A percentile compares a stretch with the other conserved stretches of the same genome.
Conservation (phyloP, 1,140 invertebrate species). For the Babylonia areolata region DNA sequence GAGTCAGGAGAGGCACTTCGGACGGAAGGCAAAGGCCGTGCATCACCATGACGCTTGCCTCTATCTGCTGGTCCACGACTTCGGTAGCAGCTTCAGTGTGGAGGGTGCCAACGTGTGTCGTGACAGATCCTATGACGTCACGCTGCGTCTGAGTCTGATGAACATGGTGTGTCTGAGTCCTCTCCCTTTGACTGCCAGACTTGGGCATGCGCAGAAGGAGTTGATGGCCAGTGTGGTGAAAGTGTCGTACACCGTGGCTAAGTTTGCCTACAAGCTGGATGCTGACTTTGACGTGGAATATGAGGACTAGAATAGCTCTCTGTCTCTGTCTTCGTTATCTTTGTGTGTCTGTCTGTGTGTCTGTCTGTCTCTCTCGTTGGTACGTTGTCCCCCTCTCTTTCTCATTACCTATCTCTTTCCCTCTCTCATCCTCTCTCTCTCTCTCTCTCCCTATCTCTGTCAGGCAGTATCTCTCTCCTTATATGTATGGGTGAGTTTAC, state of each 20-base stretch:
- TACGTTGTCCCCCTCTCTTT: no score
- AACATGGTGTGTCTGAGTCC: constrained; percentile 27
- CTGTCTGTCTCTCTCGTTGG: no score
- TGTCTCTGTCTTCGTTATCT: no score
- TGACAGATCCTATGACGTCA: constrained; percentile 32
- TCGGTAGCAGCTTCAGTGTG: constrained; percentile 30
- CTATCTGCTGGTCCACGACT: constrained; percentile 16
- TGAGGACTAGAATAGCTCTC: background rate
- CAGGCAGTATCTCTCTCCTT: no score
- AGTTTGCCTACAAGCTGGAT: constrained; percentile 32
- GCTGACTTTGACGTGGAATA: constrained; percentile 10
- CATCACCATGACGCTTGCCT: constrained; percentile 32
- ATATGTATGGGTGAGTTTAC: no score
- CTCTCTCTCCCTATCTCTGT: no score
- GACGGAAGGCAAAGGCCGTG: background rate
- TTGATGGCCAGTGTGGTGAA: constrained; percentile 29
- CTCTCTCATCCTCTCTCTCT: no score
- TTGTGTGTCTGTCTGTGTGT: no score
- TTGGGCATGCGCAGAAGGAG: constrained; percentile 26
- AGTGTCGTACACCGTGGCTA: constrained; percentile 21
- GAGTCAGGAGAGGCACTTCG: constrained; percentile 26
- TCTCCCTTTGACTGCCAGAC: background rate
- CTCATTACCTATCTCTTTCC: no score
- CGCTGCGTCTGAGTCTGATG: constrained; percentile 17
- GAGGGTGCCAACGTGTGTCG: constrained; percentile 28